These are phyloP conservation scores for Trissonchulus latispiculum DNA, from an alignment of 2,888 invertebrate species.

Conservation along the genomic window DNA sequence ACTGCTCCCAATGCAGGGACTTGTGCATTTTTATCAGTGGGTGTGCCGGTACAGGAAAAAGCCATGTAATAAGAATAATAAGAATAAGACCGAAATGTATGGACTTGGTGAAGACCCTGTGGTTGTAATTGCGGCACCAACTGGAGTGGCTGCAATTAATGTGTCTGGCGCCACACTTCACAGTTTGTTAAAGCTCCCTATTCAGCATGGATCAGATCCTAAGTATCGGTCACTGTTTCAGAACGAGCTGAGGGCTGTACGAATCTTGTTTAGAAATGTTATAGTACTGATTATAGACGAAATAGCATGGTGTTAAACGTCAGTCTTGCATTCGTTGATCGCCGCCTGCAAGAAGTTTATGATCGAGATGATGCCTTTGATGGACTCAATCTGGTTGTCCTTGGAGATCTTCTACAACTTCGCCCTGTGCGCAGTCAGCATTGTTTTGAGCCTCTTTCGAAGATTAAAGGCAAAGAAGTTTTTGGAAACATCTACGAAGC, in stretches of 20 bases:
- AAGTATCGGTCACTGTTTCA: neutral
- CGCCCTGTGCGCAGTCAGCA: neutral
- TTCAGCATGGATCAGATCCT: neutral
- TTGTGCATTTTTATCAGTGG: neutral
- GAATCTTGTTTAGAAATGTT: neutral
- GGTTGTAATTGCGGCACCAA: neutral
- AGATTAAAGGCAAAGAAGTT: neutral
- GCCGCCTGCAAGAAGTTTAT: neutral
- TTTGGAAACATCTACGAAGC: too few species aligned
- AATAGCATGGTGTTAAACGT: neutral
- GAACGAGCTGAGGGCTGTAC: neutral
- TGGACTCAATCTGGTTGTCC: neutral
- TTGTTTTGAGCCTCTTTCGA: neutral
- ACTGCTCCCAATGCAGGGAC: neutral
- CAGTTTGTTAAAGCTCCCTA: neutral
- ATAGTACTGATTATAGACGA: neutral
- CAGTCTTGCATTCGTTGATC: neutral
- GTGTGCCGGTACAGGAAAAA: slow-evolving; percentile 11
- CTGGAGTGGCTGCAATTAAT: neutral
- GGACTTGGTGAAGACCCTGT: neutral
- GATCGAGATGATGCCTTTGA: neutral
- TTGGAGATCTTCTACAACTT: neutral
- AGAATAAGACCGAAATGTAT: neutral
- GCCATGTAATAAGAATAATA: neutral
- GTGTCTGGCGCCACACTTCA: neutral